phyloP scores from a whole-genome alignment of 2,113 vertebrate species.

The Benitochromis conjunctus region DNA sequence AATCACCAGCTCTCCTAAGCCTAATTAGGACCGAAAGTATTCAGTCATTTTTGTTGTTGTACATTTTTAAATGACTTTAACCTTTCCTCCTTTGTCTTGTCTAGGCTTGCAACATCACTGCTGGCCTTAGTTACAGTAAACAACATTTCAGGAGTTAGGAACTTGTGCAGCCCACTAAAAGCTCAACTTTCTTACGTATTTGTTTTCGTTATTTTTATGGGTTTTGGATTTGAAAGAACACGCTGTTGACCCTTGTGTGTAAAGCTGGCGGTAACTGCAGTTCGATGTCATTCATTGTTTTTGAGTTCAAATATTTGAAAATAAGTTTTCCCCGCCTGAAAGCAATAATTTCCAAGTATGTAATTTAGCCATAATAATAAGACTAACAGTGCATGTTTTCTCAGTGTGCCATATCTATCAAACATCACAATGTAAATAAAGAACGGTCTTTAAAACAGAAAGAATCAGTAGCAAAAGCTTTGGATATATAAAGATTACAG shows the following conservation, averaged over 20 bases:
- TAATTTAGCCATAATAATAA: not conserved
- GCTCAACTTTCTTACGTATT: not conserved
- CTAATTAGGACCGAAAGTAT: slow-evolving; percentile 48
- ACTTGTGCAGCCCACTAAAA: not conserved
- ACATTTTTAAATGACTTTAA: not conserved
- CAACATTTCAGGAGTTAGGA: not conserved
- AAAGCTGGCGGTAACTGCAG: not conserved
- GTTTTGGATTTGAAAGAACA: not conserved
- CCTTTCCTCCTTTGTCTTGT: not conserved
- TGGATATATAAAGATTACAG: not conserved
- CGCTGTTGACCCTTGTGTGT: not conserved
- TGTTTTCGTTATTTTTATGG: not conserved
- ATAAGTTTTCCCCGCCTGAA: not conserved
- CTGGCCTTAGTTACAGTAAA: not conserved
- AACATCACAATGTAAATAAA: not conserved
- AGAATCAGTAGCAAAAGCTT: not conserved
- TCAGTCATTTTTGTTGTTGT: not conserved
- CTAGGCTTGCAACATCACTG: not conserved
- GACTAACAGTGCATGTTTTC: not conserved
- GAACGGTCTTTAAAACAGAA: not conserved
- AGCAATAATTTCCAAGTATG: not conserved
- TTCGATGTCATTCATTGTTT: not conserved
- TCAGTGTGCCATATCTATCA: not conserved
- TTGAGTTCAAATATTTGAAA: not conserved
- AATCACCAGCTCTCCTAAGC: slow-evolving; percentile 2